These are phyloP conservation scores for Numenius arquata DNA, from an alignment of 2,113 vertebrate species.

Conservation along the genomic window DNA sequence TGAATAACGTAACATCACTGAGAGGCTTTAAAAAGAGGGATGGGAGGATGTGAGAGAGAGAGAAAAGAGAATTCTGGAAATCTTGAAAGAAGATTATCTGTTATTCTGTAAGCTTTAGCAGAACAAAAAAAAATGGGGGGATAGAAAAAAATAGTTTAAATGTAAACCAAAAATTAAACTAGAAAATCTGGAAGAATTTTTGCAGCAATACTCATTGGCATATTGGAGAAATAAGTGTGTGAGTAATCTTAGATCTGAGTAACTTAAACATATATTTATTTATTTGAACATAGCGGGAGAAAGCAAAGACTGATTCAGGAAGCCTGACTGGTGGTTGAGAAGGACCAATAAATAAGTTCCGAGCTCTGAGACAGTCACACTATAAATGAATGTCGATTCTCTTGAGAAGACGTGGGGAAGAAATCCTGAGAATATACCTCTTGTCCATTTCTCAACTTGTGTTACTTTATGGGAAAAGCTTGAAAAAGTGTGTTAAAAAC, in stretches of 20 bases:
- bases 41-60: not conserved
- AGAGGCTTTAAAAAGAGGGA: not conserved
- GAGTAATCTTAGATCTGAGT: not conserved
- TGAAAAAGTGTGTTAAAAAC: not conserved
- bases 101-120: not conserved
- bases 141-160: not conserved
- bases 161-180: not conserved
- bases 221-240: not conserved
- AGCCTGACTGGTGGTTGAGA: not conserved
- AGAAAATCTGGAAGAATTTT: not conserved
- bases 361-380: not conserved
- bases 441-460: not conserved
- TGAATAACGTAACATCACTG: conserved; percentile 36
- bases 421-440: not conserved
- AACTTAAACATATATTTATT: not conserved
- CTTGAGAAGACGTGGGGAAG: not conserved
- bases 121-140: not conserved
- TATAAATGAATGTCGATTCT: not conserved
- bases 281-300: not conserved
- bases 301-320: not conserved
- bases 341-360: not conserved
- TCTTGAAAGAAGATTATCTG: not conserved
- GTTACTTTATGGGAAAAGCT: not conserved
- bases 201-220: not conserved
- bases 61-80: not conserved